Base-by-base conservation (phyloP, 1,140 invertebrate species). In the Halictus rubicundus region DNA sequence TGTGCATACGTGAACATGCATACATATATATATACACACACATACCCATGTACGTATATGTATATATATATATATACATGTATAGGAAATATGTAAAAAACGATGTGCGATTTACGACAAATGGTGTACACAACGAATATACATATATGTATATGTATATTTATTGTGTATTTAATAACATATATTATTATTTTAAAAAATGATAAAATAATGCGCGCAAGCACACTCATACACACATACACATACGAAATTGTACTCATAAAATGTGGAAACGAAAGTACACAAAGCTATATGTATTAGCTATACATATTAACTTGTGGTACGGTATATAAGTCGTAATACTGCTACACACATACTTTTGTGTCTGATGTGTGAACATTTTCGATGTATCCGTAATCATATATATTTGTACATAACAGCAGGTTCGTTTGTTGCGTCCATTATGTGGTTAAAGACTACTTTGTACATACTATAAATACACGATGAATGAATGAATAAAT, bases 381-480 rank as follows among this genome's bases (percentile, higher is more conserved):
- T 86, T 87, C 66, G 82, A 78, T 89, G 86, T 87, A 83, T 84
- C 84, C 85, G 82, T 88, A 89, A 88, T 88, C 82, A 86, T 88
- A 85, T 88, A 85, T 88, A 87, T 87, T 85, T 89, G 88, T 89
- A 88, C 86, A 89, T 89, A 90, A 89, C n/a, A n/a, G n/a, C 82
- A 87, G 85, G 75, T 86, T 89, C 83, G 84, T 87, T 83, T 85
- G 87, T 86, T 88, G 81, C 84, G 84, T 83, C 85, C 86, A 83
- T 80, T 82, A 63, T 88, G 85, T 74, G 78, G 76, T 82, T 89
- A 88, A 71, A 86, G 75, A 87, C 76, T 89, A 89, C 81, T 88
- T 88, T 89, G 89, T 90, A 90, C 84, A 90, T 90, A 89, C 86
- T 90, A 90, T 89, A 89, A 81, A 81, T 81, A 90, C 88, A 90